Base-by-base conservation (phyloP, 2,888 invertebrate genomes). In the Rhamphomyia laevipes region DNA sequence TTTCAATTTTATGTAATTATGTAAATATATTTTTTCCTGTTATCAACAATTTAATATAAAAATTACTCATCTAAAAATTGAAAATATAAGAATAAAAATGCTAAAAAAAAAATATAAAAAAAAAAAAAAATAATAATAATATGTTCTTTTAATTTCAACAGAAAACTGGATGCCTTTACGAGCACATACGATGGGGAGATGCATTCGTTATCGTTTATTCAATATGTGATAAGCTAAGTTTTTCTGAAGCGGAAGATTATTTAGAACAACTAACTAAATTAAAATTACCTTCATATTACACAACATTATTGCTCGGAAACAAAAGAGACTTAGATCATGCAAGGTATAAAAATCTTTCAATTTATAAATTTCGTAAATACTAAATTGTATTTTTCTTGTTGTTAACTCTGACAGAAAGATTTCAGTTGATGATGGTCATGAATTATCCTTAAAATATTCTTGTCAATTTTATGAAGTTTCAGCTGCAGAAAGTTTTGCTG, bases 391-490 rank as follows among this genome's bases (percentile, higher is more conserved):
- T 44, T 30, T 48, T 31, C 30, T 46, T 21, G 60, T 68, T 21
- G 60, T 68, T 73, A 46, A 21, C 3, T 4, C 21, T 27, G 7
- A 27, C 69, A 84, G 84, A 66, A 80, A 80, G 71, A 81, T 86
- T 46, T 82, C 82, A 61, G 85, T 86, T 38, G 84, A 86, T 64
- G 86, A 84, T 61, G 86, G 86, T 38, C 86, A 86, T 60, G 86
- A 86, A 66, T 64, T 86, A 55, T 86, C 86, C 13, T 68, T 86
- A 58, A 78, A 82, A 55, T 86, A 79, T 65, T 83, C 85, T 40
- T 86, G 86, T 61, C 86, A 86, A 68, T 88, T 87, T 70, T 86
- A 86, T 70, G 88, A 88, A 70, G 85, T 87, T 50, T 86, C 86
- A 49, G 87, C 86, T 12, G 87, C 88, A 31, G 87, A 87, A 67